phyloP scores from a whole-genome alignment of 2,113 vertebrate genomes.

The Thomomys bottae region DNA sequence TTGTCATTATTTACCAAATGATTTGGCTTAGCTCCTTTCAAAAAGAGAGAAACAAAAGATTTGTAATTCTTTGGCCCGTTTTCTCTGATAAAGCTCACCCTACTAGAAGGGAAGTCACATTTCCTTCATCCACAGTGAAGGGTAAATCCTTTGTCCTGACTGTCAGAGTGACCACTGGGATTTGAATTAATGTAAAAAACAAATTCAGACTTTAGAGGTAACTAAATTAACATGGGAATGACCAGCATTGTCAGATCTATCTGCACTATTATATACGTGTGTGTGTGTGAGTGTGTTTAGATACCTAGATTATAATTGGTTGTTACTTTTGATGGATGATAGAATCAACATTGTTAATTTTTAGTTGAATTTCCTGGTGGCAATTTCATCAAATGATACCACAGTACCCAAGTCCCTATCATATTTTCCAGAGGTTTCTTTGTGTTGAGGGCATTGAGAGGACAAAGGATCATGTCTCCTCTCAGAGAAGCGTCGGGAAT shows the following conservation, averaged over 20 bases:
- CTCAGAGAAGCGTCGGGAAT: neutral
- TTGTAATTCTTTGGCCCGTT: neutral
- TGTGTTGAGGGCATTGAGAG: neutral
- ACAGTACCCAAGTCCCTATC: neutral
- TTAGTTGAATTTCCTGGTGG: neutral
- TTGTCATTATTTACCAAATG: slow-evolving; percentile 7
- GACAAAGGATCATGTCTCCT: neutral
- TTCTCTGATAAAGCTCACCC: too few species aligned
- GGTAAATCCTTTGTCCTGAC: neutral
- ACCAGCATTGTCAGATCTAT: neutral
- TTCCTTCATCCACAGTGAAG: neutral
- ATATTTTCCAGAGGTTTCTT: neutral
- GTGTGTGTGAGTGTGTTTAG: too few species aligned
- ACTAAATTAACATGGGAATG: neutral
- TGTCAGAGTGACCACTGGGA: slow-evolving; percentile 44
- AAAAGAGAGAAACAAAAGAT: slow-evolving; percentile 37
- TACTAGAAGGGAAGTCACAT: accelerated
- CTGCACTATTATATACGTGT: neutral
- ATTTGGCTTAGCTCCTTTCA: slow-evolving; percentile 1
- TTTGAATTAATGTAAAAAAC: slow-evolving; percentile 39
- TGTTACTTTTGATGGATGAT: neutral
- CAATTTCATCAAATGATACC: neutral
- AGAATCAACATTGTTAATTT: neutral
- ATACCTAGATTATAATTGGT: neutral
- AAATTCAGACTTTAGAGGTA: slow-evolving; percentile 8